Percentiles rank a stretch among this genome's conserved stretches.
Evolutionary conservation across 2,888 invertebrate genomes (phyloP).

Genomic region (Temnothorax rugatulus): DNA sequence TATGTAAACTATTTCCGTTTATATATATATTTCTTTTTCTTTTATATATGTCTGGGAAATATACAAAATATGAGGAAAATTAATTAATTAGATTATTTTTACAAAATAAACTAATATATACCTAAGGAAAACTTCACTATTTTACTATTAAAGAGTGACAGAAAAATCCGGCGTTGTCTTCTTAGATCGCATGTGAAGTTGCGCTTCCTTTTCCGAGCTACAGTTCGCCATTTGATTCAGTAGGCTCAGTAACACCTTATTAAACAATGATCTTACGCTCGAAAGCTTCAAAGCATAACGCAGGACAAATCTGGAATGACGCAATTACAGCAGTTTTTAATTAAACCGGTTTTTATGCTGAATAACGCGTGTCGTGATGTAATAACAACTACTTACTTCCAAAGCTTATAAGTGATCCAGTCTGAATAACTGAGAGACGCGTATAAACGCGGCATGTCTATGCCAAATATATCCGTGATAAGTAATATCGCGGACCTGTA

Average conservation of each 20-base stretch:
- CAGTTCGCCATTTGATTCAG: slow-evolving; percentile 68
- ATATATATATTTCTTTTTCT: no score
- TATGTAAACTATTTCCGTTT: no score
- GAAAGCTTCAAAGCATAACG: slow-evolving; percentile 63
- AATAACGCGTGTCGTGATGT: not conserved
- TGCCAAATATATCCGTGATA: not conserved
- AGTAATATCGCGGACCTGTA: not conserved
- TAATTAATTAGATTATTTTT: no score
- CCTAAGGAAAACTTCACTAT: not conserved
- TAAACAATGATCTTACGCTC: slow-evolving; percentile 60
- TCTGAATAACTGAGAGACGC: not conserved
- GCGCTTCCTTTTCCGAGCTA: slow-evolving; percentile 64
- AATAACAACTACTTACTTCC: slow-evolving; percentile 1
- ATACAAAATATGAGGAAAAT: no score
- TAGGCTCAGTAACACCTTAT: slow-evolving; percentile 48
- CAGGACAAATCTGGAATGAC: slow-evolving; percentile 71
- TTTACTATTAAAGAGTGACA: not conserved
- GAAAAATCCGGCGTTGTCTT: not conserved
- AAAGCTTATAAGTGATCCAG: slow-evolving; percentile 20
- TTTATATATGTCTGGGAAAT: no score
- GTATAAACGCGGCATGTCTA: slow-evolving; percentile 12
- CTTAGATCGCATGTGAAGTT: slow-evolving; percentile 37
- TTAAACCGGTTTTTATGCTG: not conserved
- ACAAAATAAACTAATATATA: no score
- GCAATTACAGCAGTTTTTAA: not conserved